These are phyloP conservation scores for Temnothorax longispinosus DNA, from an alignment of 1,140 invertebrate genomes.

Conservation along the genomic window DNA sequence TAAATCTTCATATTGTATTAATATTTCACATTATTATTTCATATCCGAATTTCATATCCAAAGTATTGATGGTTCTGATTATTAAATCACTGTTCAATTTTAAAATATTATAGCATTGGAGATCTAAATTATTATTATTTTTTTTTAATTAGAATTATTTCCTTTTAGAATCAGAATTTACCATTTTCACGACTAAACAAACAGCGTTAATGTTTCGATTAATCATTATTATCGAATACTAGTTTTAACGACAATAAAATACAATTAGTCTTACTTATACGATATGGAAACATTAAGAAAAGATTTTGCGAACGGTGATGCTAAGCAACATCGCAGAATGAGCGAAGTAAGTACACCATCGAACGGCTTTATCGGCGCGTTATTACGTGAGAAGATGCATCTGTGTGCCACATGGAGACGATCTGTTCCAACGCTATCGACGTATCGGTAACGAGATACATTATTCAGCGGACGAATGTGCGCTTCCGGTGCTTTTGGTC, in stretches of 20 bases:
- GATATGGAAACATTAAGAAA: background rate
- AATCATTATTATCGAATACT: background rate
- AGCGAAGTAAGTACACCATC: slow-evolving; percentile 9
- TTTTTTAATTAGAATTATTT: background rate
- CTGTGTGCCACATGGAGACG: slow-evolving; percentile 48
- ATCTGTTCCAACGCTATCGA: slow-evolving; percentile 51
- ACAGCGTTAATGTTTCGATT: background rate
- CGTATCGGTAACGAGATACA: slow-evolving; percentile 59
- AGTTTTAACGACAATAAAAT: background rate
- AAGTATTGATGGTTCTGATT: background rate
- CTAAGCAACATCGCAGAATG: slow-evolving; percentile 9
- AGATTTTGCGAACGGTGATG: background rate
- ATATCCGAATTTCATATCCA: background rate
- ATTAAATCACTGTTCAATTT: background rate
- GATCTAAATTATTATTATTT: background rate
- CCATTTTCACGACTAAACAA: background rate
- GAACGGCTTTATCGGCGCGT: slow-evolving; percentile 44
- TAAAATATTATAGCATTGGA: background rate
- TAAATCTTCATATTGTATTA: background rate
- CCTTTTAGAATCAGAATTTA: background rate
- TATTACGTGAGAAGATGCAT: slow-evolving; percentile 58
- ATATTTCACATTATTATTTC: background rate
- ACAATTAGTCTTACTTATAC: slow-evolving; percentile 1
- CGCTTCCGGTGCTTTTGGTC: slow-evolving; percentile 36
- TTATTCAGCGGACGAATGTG: slow-evolving; percentile 45